A percentile compares a stretch with the other conserved stretches of the same genome.
These are phyloP conservation scores for Onychorhynchus coronatus DNA, from an alignment of 2,113 vertebrate species.

Conservation along the genomic window DNA sequence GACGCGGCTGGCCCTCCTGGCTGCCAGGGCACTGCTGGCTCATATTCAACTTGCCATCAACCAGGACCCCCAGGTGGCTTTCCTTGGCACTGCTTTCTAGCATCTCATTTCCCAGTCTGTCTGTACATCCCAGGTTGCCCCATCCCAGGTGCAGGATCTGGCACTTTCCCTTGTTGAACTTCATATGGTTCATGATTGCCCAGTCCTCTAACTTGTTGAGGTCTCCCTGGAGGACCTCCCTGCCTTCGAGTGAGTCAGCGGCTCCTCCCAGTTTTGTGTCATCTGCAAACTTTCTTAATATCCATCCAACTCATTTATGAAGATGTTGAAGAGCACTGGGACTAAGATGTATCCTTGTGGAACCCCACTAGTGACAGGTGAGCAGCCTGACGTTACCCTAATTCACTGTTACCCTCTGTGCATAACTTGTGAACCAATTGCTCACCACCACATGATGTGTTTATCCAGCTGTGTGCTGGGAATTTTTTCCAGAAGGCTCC, in stretches of 20 bases:
- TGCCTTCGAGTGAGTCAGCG: not conserved
- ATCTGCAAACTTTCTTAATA: too few species aligned
- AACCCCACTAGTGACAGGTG: not conserved
- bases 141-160: not conserved
- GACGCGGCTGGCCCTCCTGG: not conserved
- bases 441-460: not conserved
- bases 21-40: not conserved
- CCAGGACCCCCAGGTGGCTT: not conserved
- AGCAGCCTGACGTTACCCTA: not conserved
- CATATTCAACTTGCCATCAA: not conserved
- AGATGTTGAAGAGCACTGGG: not conserved
- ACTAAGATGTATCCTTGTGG: not conserved
- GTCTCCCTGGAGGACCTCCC: not conserved
- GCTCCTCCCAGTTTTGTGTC: not conserved
- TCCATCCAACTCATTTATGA: not conserved
- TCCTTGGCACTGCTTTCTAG: not conserved
- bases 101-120: not conserved
- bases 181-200: not conserved
- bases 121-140: not conserved
- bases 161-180: not conserved
- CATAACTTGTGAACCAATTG: not conserved
- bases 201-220: not conserved
- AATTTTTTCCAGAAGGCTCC: not conserved
- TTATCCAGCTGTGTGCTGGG: not conserved
- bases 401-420: not conserved